Base-by-base conservation (phyloP, 2,797 vertebrate species). In the Enteromius radiatus region DNA sequence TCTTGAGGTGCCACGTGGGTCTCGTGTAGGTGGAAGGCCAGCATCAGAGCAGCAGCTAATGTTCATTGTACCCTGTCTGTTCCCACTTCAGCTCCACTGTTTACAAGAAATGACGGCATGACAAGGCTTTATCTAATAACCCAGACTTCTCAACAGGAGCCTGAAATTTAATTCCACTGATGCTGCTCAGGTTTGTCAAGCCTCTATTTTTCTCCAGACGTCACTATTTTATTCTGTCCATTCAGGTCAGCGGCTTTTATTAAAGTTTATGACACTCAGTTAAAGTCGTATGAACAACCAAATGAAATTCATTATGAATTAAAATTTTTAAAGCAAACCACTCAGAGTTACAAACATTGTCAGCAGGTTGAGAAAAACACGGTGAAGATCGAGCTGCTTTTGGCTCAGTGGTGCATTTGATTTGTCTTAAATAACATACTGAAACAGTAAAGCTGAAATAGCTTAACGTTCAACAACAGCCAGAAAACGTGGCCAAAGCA, bases 81-180 rank as follows among this genome's bases (percentile, higher is more conserved):
- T 88, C 84, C 86, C 85, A 86, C 84, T 85, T 86, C 85, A 88
- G 83, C 84, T 87, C 54, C 68, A 56, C 64, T 84, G 85, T 88
- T 90, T 90, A 87, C 89, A 85, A 88, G 89, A 89, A 89, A 89
- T 84, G 83, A 82, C 68, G 79, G 80, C 64, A 84, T 82, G 83
- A 87, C 86, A 83, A 78, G 78, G 54, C 83, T 85, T 86, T 80
- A 90, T 89, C 84, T 86, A 88, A 90, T 90, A 87, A 90, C 80
- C 52, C 26, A 65, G 82, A 86, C 85, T 86, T 89, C 86, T 89
- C 84, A 84, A 87, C 67, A 75, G 74, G 61, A 82, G 81, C 76
- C 59, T 88, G 76, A 87, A 87, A 88, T 84, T 84, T 45, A 86
- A 88, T 86, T 87, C 84, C 47, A 82, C 76, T 70, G 82, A 85